Base-by-base conservation (phyloP, 2,113 vertebrate species). In the Cyprinodon variegatus region DNA sequence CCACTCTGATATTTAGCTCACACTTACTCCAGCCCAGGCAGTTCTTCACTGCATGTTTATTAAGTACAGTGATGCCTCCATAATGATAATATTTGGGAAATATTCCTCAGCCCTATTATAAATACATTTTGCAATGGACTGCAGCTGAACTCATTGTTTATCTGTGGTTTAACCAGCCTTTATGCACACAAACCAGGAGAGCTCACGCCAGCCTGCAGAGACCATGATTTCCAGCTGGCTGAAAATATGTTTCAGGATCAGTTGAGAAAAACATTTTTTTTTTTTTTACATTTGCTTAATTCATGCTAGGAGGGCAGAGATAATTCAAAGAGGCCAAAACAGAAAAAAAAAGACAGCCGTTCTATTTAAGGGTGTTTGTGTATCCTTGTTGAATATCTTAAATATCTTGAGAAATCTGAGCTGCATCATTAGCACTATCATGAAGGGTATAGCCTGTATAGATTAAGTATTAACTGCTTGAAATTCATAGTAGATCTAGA, bases 371-470 rank as follows among this genome's bases (percentile, higher is more conserved):
- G 17, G 36, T 41, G 53, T 74, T 79, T 81, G 20, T 12, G 22
- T 50, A 41, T 4, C 14, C 70, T 37, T 60, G 68, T 68, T 72
- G 77, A 57, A 57, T 20, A 57, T 57, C n/a, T 57, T 9, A 76
- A 68, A 89, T 87, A 70, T 74, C 43, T 74, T 75, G n/a, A 70
- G 59, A 76, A 39, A 77, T 66, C 74, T 73, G 81, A 82, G 72
- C 57, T 66, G 77, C 72, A 73, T 77, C 88, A 88, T 87, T 91
- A 89, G 70, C 71, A 81, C 63, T 14, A 38, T 61, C 65, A 70
- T 37, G 41, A 57, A 74, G 36, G 61, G 53, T 37, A 50, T 48
- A 66, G 83, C 57, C 48, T 57, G 78, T 74, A 17, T 72, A 65
- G 78, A 63, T 7, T 46, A 61, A 11, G 22, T 65, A 70, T 59